Evolutionary conservation across 1,140 invertebrate genomes (phyloP), one percentile per base, ranked within the genome.

Genomic region (Calycopis cecrops): DNA sequence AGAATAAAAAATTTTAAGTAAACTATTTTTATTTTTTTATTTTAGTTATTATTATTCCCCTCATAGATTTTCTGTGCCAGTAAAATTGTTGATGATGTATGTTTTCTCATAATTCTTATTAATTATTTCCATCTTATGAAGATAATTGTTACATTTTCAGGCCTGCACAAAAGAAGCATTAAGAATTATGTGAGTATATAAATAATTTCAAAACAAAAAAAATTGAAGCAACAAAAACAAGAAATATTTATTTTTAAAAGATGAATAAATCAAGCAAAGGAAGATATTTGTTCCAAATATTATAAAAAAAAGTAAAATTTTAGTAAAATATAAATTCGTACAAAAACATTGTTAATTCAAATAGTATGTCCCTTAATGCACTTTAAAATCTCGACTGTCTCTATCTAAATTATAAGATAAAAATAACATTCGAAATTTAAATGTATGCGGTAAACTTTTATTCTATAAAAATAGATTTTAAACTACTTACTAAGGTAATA

Each of bases 171-270:
- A 73, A 70, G 60, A 70, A 73, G 51, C 65, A 55, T 53, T 60
- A 63, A 38, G 53, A 63, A 53, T 67, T 57, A 66, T 61, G 70
- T 70, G 55, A 67, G 62, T 70, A 63, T 21, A 16, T 53, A 55
- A 57, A 16, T 33, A 44, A 49, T 17, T 16, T 35, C 12, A 7
- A 35, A 49, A n/a, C n/a, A n/a, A 33, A 33, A 50, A 16, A 34
- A 35, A 50, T n/a, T 48, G 10, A 34, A 35, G 28, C 11, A n/a
- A 35, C 12, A 28, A 12, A 35, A 50, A 35, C n/a, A 34, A 35
- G 48, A 50, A 12, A 42, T 35, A 50, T 50, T 10, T 14, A 35
- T 33, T 33, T 50, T 50, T 35, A 34, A 48, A 50, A 16, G 12
- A 1, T 35, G 21, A 16, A 33, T 16, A 48, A 21, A 48, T 16